Conservation (phyloP, 2,113 vertebrate genomes). For the Pardalotus punctatus region DNA sequence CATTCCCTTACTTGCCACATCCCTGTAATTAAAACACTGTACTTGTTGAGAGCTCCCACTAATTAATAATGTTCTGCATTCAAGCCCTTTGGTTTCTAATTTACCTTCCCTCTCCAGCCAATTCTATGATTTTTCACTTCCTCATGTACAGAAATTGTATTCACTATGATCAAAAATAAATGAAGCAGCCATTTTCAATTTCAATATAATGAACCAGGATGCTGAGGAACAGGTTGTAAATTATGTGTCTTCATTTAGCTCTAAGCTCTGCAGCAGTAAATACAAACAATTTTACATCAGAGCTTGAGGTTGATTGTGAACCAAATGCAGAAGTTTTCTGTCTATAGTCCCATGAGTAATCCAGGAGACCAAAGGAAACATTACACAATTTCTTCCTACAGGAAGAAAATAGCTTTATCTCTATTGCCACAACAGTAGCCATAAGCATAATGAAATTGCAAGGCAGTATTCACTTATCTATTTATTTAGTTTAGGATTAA, state of each 20-base stretch:
- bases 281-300: neutral
- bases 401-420: neutral
- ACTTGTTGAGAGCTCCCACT: neutral
- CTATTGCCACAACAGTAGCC: neutral
- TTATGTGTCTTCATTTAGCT: neutral
- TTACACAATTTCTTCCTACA: neutral
- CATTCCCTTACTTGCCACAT: neutral
- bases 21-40: neutral
- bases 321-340: neutral
- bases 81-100: neutral
- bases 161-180: neutral
- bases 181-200: neutral
- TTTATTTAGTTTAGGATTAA: neutral
- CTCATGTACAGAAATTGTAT: neutral
- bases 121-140: neutral
- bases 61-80: neutral
- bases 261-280: neutral
- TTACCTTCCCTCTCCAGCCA: neutral
- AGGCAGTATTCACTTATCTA: neutral
- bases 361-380: neutral
- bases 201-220: neutral
- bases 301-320: neutral
- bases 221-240: neutral
- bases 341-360: neutral
- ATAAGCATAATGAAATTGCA: neutral